Conservation (phyloP, 2,797 vertebrate genomes). For the Microtus californicus region DNA sequence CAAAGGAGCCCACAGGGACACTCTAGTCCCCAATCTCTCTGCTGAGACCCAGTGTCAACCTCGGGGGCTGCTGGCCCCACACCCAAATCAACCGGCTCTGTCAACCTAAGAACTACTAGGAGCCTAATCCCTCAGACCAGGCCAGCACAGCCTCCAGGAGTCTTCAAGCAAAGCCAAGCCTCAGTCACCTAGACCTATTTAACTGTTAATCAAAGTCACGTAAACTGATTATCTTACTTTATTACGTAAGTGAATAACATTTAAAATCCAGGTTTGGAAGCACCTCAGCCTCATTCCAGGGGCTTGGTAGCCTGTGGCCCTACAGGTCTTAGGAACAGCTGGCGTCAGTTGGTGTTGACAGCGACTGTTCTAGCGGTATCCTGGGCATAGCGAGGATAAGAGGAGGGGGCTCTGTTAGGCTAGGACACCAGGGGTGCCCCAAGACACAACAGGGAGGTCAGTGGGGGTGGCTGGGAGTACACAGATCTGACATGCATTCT, state of each 20-base stretch:
- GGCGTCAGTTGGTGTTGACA: accelerated
- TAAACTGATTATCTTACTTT: background rate
- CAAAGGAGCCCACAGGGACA: accelerated
- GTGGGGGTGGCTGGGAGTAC: background rate
- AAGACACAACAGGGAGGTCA: background rate
- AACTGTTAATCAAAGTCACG: background rate
- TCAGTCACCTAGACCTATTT: accelerated
- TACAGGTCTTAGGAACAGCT: background rate
- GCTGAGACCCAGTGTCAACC: background rate
- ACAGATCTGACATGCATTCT: too few species aligned
- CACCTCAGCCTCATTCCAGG: too few species aligned
- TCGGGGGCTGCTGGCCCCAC: background rate
- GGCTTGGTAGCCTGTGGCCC: accelerated
- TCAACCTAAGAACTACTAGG: background rate
- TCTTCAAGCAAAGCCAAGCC: background rate
- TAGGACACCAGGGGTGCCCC: background rate
- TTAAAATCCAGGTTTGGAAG: background rate
- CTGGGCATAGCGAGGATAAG: background rate
- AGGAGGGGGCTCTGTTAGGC: background rate
- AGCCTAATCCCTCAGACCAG: background rate
- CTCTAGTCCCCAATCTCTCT: accelerated
- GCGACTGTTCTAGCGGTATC: too few species aligned
- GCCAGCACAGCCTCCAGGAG: background rate
- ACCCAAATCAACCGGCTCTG: background rate
- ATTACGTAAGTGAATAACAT: background rate